phyloP scores from a whole-genome alignment of 2,113 vertebrate species.

The Hypocryptadius cinnamomeus region DNA sequence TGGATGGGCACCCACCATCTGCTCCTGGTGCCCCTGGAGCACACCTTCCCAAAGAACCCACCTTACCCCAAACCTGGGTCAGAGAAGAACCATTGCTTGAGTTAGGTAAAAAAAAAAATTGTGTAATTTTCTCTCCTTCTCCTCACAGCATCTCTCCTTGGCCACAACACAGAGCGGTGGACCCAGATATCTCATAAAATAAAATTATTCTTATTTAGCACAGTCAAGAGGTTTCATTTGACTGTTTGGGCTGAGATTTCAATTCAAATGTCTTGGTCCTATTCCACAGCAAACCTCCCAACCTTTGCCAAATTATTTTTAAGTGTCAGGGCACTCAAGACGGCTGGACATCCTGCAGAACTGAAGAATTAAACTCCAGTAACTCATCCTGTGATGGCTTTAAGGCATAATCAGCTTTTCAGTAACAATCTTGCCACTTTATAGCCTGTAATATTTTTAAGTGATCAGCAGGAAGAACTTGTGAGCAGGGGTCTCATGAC shows the following conservation, averaged over 20 bases:
- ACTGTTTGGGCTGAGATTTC: background rate
- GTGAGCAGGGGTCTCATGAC: background rate
- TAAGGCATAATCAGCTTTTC: background rate
- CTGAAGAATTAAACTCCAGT: background rate
- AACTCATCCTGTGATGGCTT: background rate
- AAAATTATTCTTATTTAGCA: background rate
- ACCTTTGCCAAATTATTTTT: background rate
- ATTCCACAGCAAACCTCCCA: background rate
- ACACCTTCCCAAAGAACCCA: background rate
- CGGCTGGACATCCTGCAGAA: background rate
- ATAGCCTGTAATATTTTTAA: background rate
- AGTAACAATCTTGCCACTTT: background rate
- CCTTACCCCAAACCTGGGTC: accelerated
- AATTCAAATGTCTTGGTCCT: background rate
- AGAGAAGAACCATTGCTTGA: background rate
- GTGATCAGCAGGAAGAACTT: background rate
- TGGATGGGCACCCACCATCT: background rate
- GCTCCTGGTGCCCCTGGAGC: background rate
- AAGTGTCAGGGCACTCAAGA: accelerated
- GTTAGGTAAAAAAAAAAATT: background rate
- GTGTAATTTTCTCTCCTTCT: background rate
- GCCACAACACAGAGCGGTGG: background rate
- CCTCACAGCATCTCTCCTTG: background rate
- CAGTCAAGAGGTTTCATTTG: background rate
- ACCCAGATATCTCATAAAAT: background rate